phyloP scores from a whole-genome alignment of 2,797 vertebrate species.

The Girardinus metallicus region DNA sequence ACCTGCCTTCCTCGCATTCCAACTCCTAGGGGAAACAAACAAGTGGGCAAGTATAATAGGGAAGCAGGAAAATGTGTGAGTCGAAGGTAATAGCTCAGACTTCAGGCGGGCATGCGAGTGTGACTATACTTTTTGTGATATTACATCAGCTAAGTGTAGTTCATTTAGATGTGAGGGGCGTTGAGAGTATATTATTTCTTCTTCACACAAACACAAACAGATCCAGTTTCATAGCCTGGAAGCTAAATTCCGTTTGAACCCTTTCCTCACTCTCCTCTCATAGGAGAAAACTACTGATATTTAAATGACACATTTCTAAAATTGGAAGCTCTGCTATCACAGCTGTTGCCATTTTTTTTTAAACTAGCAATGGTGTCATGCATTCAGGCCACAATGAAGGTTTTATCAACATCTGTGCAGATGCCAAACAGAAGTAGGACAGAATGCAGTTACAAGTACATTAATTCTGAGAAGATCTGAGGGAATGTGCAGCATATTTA shows the following conservation, averaged over 20 bases:
- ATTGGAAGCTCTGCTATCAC: conserved; percentile 34
- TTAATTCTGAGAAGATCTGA: conserved; percentile 27
- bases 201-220: conserved; percentile 9
- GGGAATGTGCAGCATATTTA: conserved; percentile 31
- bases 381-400: conserved; percentile 65
- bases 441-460: conserved; percentile 20
- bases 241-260: conserved; percentile 34
- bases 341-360: conserved; percentile 52
- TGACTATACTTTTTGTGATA: conserved; percentile 11
- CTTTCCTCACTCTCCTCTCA: conserved; percentile 25
- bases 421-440: conserved; percentile 39
- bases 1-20: conserved; percentile 28
- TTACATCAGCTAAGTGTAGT: conserved; percentile 36
- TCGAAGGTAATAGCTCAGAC: conserved; percentile 56
- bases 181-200: conserved; percentile 21
- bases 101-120: conserved; percentile 37
- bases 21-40: conserved; percentile 60
- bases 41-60: conserved; percentile 53
- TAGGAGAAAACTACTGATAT: conserved; percentile 22
- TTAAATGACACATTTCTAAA: conserved; percentile 39
- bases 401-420: conserved; percentile 18
- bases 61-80: conserved; percentile 53
- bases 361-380: conserved; percentile 56
- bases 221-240: conserved; percentile 25
- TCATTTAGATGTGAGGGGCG: conserved; percentile 27